Percentiles rank a stretch among this genome's conserved stretches.
These are phyloP conservation scores for Shargacucullia verbasci DNA, from an alignment of 2,888 invertebrate genomes.

Conservation along the genomic window DNA sequence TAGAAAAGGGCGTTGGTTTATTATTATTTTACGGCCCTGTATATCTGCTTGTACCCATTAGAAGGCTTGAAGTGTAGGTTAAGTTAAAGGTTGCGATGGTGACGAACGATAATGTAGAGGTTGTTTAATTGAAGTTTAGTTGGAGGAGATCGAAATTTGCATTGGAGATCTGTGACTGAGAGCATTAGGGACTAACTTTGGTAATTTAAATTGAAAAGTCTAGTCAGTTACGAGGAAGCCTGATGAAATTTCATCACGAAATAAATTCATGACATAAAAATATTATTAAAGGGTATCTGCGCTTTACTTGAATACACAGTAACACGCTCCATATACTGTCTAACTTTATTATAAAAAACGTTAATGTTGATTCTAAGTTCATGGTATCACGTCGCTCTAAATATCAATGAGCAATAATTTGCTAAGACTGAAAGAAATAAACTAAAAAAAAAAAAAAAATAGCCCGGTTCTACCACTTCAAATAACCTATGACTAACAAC, in stretches of 20 bases:
- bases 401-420: too few relatives aligned
- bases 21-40: constrained; percentile 24
- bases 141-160: constrained; percentile 20
- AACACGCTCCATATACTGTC: too few relatives aligned
- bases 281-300: too few relatives aligned
- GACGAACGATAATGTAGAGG: constrained; percentile 13
- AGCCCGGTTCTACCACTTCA: constrained; percentile 1
- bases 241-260: too few relatives aligned
- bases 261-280: too few relatives aligned
- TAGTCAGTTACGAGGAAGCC: too few relatives aligned
- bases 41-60: constrained; percentile 12
- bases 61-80: constrained; percentile 7
- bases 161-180: constrained; percentile 26
- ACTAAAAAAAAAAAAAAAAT: not conserved
- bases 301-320: too few relatives aligned
- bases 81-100: constrained; percentile 38
- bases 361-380: too few relatives aligned
- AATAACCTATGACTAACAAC: constrained; percentile 19
- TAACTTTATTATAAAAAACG: too few relatives aligned
- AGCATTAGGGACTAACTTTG: constrained; percentile 18
- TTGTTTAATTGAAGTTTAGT: constrained; percentile 25
- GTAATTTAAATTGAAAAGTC: too few relatives aligned
- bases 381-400: too few relatives aligned
- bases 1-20: constrained; percentile 50
- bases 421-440: not conserved